Percentiles rank a stretch among this genome's conserved stretches.
Evolutionary conservation across 2,113 vertebrate genomes (phyloP).

Genomic region (Microtus oregoni): DNA sequence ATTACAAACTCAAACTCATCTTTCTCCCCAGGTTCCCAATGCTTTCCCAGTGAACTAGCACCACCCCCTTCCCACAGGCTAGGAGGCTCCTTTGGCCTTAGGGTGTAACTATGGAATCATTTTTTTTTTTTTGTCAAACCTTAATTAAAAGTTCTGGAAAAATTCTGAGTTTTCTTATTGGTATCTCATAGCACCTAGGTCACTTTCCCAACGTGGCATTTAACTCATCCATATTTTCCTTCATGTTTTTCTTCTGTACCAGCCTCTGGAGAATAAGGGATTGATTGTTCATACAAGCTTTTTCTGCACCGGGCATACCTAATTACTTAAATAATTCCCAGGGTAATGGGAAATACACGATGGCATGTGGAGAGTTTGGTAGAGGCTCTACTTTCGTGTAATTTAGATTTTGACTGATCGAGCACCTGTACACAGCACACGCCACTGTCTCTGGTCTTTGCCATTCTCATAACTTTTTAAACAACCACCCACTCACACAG

Average conservation of each 20-base stretch:
- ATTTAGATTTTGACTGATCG: not conserved
- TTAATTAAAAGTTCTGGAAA: slow-evolving; percentile 33
- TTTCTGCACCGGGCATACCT: not conserved
- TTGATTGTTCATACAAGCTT: slow-evolving; percentile 30
- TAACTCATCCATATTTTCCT: not conserved
- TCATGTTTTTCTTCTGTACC: not conserved
- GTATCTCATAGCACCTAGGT: not conserved
- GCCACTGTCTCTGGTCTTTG: not conserved
- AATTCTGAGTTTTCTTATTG: slow-evolving; percentile 42
- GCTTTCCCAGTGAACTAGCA: not conserved
- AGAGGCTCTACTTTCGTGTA: not conserved
- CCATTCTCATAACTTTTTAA: not conserved
- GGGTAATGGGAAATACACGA: not conserved
- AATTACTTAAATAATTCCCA: slow-evolving; percentile 37
- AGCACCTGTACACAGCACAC: not conserved
- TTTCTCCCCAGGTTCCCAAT: not conserved
- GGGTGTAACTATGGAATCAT: slow-evolving; percentile 25
- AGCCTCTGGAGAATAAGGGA: slow-evolving; percentile 10
- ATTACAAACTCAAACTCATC: slow-evolving; percentile 23
- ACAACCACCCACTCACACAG: not conserved
- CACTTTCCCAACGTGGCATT: not conserved
- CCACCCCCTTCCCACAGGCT: not conserved
- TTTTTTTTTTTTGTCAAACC: not conserved
- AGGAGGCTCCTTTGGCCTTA: not conserved
- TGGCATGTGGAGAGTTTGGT: not conserved